Evolutionary conservation across 2,113 vertebrate genomes (phyloP).

Genomic region (Coptodon bakossiorum): DNA sequence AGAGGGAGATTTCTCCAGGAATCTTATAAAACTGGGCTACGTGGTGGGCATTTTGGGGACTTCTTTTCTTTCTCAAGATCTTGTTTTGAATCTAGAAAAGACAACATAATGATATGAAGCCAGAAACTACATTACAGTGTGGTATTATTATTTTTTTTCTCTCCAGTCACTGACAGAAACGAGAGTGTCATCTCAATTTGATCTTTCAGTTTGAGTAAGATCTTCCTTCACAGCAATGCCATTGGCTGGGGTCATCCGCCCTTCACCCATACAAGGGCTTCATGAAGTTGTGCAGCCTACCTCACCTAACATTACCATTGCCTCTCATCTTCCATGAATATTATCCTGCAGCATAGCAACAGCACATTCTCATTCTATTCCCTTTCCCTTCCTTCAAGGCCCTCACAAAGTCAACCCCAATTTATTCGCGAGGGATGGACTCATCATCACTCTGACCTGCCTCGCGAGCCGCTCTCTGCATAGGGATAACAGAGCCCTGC

Average conservation of each 20-base stretch:
- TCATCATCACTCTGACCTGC: slow-evolving; percentile 49
- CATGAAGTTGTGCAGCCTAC: slow-evolving; percentile 9
- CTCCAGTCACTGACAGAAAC: not conserved
- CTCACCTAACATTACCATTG: slow-evolving; percentile 25
- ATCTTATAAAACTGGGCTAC: not conserved
- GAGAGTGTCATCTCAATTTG: not conserved
- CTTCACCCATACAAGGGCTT: slow-evolving; percentile 25
- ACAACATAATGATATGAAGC: not conserved
- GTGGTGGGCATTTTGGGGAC: not conserved
- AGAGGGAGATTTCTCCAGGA: not conserved
- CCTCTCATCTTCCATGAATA: slow-evolving; percentile 40
- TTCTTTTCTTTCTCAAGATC: not conserved
- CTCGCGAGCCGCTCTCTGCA: slow-evolving; percentile 31
- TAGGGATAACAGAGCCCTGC: slow-evolving; percentile 24
- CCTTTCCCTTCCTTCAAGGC: slow-evolving; percentile 59
- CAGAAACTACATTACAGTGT: not conserved
- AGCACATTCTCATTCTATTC: slow-evolving; percentile 50
- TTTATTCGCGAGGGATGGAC: slow-evolving; percentile 56
- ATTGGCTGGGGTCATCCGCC: slow-evolving; percentile 1
- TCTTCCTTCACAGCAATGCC: not conserved
- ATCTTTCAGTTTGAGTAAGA: not conserved
- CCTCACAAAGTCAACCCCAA: slow-evolving; percentile 64
- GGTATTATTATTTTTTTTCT: not conserved
- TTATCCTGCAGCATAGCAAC: slow-evolving; percentile 45
- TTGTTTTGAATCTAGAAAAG: not conserved